A percentile compares a stretch with the other conserved stretches of the same genome.
These are phyloP conservation scores for Aleadryas rufinucha DNA, from an alignment of 2,113 vertebrate species.

Conservation along the genomic window DNA sequence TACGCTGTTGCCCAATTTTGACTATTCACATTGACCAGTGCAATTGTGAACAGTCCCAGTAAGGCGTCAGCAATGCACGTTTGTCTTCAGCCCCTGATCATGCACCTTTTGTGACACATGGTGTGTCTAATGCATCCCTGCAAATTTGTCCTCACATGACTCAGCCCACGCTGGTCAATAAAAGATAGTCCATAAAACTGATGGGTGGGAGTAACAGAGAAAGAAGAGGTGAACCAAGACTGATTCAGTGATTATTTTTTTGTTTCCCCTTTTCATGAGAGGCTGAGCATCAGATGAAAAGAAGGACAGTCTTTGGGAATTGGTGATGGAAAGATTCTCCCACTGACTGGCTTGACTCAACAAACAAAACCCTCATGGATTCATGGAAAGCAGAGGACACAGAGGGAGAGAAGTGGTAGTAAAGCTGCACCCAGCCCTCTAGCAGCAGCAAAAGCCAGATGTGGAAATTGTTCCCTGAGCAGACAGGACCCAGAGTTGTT, in stretches of 20 bases:
- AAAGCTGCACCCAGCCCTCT: neutral
- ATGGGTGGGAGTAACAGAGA: neutral
- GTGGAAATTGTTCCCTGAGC: neutral
- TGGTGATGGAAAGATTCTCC: neutral
- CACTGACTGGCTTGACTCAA: neutral
- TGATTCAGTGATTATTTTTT: neutral
- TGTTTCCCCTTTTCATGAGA: neutral
- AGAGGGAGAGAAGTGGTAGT: neutral
- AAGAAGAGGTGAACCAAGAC: neutral
- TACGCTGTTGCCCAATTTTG: neutral
- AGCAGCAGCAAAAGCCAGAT: neutral
- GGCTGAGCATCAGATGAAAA: neutral
- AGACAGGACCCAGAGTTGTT: neutral
- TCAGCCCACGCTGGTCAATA: neutral
- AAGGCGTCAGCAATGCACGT: accelerated
- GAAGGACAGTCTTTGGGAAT: neutral
- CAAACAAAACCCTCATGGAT: neutral
- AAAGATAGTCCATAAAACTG: neutral
- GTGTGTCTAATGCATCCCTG: neutral
- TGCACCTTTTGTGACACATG: neutral
- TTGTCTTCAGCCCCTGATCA: neutral
- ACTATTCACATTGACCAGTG: neutral
- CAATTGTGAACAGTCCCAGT: neutral
- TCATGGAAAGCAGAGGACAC: neutral
- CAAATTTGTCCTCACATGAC: neutral